Evolutionary conservation across 2,797 vertebrate genomes (phyloP).

Genomic region (Argya squamiceps): DNA sequence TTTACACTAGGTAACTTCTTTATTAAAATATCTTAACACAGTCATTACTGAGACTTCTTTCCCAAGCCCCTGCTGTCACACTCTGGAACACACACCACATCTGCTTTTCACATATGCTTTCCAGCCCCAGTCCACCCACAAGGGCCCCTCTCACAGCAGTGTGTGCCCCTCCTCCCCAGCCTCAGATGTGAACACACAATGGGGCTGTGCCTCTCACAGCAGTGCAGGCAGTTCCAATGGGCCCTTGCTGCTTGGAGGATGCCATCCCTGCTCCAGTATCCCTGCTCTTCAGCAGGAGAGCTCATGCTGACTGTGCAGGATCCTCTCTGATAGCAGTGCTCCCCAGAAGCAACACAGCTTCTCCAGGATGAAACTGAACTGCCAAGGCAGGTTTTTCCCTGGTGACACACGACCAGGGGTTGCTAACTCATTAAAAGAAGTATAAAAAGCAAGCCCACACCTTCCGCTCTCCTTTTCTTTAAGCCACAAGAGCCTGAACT

Average conservation of each 20-base stretch:
- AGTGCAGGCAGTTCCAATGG: not conserved
- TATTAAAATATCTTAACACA: slow-evolving; percentile 75
- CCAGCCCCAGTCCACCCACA: slow-evolving; percentile 39
- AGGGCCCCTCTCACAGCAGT: not conserved
- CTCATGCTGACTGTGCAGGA: accelerated
- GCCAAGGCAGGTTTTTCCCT: not conserved
- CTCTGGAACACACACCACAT: slow-evolving; percentile 54
- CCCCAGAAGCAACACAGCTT: not conserved
- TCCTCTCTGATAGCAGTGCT: accelerated
- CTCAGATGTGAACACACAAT: not conserved
- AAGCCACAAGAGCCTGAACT: not conserved
- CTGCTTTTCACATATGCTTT: slow-evolving; percentile 71
- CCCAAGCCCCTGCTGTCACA: slow-evolving; percentile 74
- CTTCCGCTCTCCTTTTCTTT: not conserved
- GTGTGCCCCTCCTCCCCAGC: not conserved
- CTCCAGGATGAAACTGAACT: not conserved
- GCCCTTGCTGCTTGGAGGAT: not conserved
- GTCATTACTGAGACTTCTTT: slow-evolving; percentile 70
- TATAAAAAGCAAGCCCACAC: not conserved
- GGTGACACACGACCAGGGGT: not conserved
- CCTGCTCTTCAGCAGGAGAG: not conserved
- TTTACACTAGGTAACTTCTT: slow-evolving; percentile 76
- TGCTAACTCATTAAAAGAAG: not conserved
- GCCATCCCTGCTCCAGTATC: not conserved
- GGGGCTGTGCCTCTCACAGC: not conserved